Base-by-base conservation (phyloP, 2,113 vertebrate genomes). In the Eubucco bourcierii region DNA sequence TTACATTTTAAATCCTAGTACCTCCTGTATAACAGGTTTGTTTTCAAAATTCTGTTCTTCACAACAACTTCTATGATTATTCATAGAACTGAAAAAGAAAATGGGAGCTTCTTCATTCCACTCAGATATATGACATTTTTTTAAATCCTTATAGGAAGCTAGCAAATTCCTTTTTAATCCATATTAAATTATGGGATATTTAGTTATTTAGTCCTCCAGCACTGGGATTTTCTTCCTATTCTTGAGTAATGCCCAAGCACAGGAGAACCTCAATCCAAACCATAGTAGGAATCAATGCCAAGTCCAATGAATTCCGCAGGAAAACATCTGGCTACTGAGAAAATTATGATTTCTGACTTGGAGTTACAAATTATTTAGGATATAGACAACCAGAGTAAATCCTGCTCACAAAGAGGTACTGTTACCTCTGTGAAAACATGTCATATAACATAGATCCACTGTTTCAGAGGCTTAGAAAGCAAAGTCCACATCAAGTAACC, bases 11-110 rank as follows among this genome's bases (percentile, higher is more conserved):
- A 70, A 93, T 72, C 59, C 88, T 44, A 63, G 90, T 44, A 50
- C 21, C 58, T 85, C 91, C 76, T 80, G 90, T 68, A 73, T 11
- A 96, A 88, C 91, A 88, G 80, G 94, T 88, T 85, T 92, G 79
- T 55, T 85, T 90, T n/a, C 87, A 91, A 87, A 68, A 44, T 52
- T 5, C 25, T 75, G 58, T 33, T 80, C 80, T 81, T 68, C n/a
- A 67, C 0, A 29, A 13, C 5, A 67, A 10, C 20, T 3, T 25
- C 10, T 37, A 21, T 46, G 56, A 12, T 27, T 50, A 55, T 25
- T 60, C 12, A 28, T 23, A 29, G 84, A 53, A 58, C 12, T 23
- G 15, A 53, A 91, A 53, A 12, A 18, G 13, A 60, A 93, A 58
- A 58, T 1, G 88, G n/a, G 20, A 71, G 29, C 41, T 58, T 63